phyloP scores from a whole-genome alignment of 2,888 invertebrate genomes.

The Chymomyza procnemis region DNA sequence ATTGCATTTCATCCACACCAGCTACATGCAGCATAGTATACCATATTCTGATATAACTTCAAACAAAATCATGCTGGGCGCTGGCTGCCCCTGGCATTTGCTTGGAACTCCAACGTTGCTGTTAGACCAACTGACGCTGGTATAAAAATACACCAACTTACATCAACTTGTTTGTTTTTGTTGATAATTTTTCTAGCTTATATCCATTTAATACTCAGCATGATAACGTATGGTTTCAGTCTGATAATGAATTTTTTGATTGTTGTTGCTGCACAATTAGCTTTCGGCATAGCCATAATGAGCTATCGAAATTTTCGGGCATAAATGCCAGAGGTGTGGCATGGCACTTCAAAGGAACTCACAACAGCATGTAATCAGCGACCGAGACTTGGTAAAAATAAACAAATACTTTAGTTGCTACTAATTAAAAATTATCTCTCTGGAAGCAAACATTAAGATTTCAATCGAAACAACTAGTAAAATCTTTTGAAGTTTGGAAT shows the following conservation, averaged over 20 bases:
- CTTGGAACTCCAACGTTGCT: conserved; percentile 9
- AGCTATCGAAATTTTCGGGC: conserved; percentile 18
- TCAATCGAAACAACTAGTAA: conserved; percentile 28
- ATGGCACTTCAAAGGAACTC: conserved; percentile 57
- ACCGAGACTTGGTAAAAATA: neutral
- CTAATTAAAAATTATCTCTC: neutral
- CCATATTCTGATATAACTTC: neutral
- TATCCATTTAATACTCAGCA: conserved; percentile 61
- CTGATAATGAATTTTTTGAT: conserved; percentile 62
- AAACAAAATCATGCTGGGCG: conserved; percentile 49
- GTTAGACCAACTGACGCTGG: conserved; percentile 61
- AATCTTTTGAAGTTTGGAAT: conserved; percentile 53
- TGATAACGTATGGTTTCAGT: conserved; percentile 46
- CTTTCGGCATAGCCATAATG: conserved; percentile 48
- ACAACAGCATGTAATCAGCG: conserved; percentile 56
- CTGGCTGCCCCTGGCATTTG: neutral
- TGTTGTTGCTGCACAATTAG: conserved; percentile 53
- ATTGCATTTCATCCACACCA: conserved; percentile 51
- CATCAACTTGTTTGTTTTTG: conserved; percentile 45
- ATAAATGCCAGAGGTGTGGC: conserved; percentile 31
- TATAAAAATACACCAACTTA: conserved; percentile 33
- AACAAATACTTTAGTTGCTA: neutral
- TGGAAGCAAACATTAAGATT: conserved; percentile 14
- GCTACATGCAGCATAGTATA: neutral
- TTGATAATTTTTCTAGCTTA: conserved; percentile 66